phyloP scores from a whole-genome alignment of 2,797 vertebrate species.

The Danio aesculapii region DNA sequence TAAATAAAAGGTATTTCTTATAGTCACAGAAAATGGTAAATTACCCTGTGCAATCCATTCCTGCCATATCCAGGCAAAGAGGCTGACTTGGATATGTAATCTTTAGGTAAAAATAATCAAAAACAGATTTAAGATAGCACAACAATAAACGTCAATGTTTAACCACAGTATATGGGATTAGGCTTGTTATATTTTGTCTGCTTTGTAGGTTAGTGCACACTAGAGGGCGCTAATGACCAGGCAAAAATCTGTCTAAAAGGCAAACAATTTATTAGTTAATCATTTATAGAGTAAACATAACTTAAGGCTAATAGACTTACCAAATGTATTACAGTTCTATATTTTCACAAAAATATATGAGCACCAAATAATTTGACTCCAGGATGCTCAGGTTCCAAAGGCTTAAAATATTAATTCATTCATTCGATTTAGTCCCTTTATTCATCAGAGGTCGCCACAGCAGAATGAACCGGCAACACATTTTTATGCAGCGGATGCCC shows the following conservation, averaged over 20 bases:
- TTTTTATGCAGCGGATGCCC: too few relatives aligned
- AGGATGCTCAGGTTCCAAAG: background rate
- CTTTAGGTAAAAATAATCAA: constrained; percentile 73
- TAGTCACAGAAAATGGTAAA: constrained; percentile 45
- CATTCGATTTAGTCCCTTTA: too few relatives aligned
- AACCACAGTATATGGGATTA: background rate
- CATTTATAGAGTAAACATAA: too few relatives aligned
- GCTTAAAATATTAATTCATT: background rate
- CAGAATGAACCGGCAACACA: too few relatives aligned
- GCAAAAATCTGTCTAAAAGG: background rate
- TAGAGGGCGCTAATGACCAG: constrained; percentile 36
- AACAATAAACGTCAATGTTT: background rate
- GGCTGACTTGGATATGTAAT: constrained; percentile 92
- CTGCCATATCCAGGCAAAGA: constrained; percentile 94
- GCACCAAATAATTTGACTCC: background rate
- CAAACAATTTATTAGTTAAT: constrained; percentile 1
- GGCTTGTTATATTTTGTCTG: background rate
- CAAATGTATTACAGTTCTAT: background rate
- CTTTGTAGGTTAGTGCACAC: constrained; percentile 5
- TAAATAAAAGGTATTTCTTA: background rate
- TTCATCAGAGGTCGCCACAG: too few relatives aligned
- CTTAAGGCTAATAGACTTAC: background rate
- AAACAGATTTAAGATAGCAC: constrained; percentile 2
- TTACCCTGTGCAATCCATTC: constrained; percentile 91
- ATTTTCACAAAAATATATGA: background rate